phyloP scores from a whole-genome alignment of 2,888 invertebrate species.

The Drosophila neonasuta region DNA sequence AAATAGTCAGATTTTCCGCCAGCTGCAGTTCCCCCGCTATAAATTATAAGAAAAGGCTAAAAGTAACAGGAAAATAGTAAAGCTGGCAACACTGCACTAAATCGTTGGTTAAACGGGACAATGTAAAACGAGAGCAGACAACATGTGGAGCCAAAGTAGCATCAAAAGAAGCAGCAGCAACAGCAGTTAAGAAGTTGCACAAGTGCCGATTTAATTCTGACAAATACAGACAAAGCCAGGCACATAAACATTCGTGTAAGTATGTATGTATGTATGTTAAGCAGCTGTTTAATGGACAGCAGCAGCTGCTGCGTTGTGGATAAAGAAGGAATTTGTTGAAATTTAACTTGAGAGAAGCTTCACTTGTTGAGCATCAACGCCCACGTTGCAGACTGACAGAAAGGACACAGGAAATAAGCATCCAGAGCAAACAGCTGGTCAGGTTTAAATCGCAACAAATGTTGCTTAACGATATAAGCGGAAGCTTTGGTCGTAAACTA shows the following conservation, averaged over 20 bases:
- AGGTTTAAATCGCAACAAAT: conserved; percentile 19
- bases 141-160: conserved; percentile 45
- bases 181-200: conserved; percentile 63
- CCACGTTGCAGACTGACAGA: neutral
- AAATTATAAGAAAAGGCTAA: neutral
- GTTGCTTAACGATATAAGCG: neutral
- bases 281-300: conserved; percentile 65
- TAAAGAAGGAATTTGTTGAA: conserved; percentile 5
- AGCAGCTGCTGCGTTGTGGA: conserved; percentile 18
- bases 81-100: neutral
- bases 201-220: conserved; percentile 64
- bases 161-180: conserved; percentile 32
- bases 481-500: neutral
- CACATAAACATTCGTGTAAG: conserved; percentile 11
- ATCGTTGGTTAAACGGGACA: conserved; percentile 6
- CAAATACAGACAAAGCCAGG: conserved; percentile 24
- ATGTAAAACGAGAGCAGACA: conserved; percentile 35
- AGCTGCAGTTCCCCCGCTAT: too few species aligned
- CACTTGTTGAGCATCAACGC: conserved; percentile 50
- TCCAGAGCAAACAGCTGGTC: conserved; percentile 27
- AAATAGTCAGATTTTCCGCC: too few species aligned
- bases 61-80: neutral
- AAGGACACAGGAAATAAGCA: conserved; percentile 34
- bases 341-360: conserved; percentile 19
- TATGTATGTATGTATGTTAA: conserved; percentile 61